These are phyloP conservation scores for Phallusia fumigata DNA, from an alignment of 23 tunicate genomes.

Conservation along the genomic window DNA sequence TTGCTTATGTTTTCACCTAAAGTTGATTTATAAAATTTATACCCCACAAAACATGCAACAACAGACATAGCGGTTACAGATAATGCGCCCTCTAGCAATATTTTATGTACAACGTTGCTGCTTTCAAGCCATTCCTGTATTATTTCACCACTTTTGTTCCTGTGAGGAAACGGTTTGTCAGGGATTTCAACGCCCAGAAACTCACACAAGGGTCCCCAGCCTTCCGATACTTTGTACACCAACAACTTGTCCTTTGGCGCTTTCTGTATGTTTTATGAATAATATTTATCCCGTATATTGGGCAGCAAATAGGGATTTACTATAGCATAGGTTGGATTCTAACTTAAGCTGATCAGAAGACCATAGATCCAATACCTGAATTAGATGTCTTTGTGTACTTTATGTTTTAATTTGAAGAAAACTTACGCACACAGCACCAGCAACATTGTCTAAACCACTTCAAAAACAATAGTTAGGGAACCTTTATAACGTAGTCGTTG, in stretches of 20 bases:
- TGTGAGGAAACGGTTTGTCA: slow-evolving; percentile 1
- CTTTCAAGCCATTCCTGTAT: background rate
- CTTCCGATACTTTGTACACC: slow-evolving; percentile 2
- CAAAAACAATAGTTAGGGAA: too few relatives aligned
- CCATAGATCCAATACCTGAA: too few relatives aligned
- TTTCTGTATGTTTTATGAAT: background rate
- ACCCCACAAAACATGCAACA: background rate
- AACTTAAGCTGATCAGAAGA: too few relatives aligned
- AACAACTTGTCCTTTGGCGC: background rate
- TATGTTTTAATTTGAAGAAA: too few relatives aligned
- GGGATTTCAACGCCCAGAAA: slow-evolving; percentile 6
- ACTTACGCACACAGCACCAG: too few relatives aligned
- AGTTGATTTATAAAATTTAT: background rate
- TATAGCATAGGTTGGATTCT: too few relatives aligned
- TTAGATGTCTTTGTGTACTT: too few relatives aligned
- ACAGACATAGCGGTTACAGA: background rate
- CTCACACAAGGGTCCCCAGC: slow-evolving; percentile 2
- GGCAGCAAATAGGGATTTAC: too few relatives aligned
- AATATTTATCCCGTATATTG: too few relatives aligned
- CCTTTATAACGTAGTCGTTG: background rate
- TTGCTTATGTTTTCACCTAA: background rate
- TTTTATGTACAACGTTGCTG: background rate
- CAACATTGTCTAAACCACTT: too few relatives aligned
- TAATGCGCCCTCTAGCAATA: background rate
- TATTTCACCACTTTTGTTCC: background rate